Evolutionary conservation across 2,113 vertebrate species (phyloP).

Genomic region (Sakesphorus luctuosus): DNA sequence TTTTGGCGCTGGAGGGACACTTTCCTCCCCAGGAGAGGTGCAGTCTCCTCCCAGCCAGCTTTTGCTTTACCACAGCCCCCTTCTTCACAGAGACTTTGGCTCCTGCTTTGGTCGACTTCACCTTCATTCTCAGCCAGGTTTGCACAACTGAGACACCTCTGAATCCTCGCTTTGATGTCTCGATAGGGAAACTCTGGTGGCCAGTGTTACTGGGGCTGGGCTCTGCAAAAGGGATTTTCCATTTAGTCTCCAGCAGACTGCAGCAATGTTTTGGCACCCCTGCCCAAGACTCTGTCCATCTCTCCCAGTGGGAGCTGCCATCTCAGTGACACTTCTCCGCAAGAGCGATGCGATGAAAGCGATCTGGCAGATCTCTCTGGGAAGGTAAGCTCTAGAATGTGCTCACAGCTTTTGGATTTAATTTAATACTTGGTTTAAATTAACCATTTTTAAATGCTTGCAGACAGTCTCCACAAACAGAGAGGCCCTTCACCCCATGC

Average conservation of each 20-base stretch:
- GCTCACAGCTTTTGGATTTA: conserved; percentile 63
- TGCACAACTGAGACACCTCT: neutral
- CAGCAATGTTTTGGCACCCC: conserved; percentile 42
- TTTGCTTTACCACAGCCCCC: neutral
- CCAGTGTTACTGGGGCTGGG: neutral
- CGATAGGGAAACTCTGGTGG: conserved; percentile 1
- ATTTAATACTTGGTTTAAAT: conserved; percentile 63
- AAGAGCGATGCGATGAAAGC: conserved; percentile 43
- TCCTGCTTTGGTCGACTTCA: neutral
- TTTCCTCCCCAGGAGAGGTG: neutral
- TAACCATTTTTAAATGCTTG: conserved; percentile 66
- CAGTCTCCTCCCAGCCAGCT: neutral
- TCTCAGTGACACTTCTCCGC: conserved; percentile 32
- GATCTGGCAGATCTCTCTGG: conserved; percentile 59
- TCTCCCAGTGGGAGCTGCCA: conserved; percentile 58
- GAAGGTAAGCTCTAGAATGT: conserved; percentile 58
- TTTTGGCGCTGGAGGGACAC: neutral
- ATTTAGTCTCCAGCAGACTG: conserved; percentile 1
- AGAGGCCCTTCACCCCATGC: neutral
- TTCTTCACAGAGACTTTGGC: neutral
- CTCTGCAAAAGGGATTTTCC: conserved; percentile 64
- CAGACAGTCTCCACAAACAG: conserved; percentile 41
- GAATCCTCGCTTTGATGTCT: conserved; percentile 23
- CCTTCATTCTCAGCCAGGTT: conserved; percentile 31
- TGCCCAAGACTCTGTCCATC: conserved; percentile 16